Percentiles rank a stretch among this genome's conserved stretches.
Evolutionary conservation across 2,888 invertebrate species (phyloP).

Genomic region (Polydrusus pterygomalis): DNA sequence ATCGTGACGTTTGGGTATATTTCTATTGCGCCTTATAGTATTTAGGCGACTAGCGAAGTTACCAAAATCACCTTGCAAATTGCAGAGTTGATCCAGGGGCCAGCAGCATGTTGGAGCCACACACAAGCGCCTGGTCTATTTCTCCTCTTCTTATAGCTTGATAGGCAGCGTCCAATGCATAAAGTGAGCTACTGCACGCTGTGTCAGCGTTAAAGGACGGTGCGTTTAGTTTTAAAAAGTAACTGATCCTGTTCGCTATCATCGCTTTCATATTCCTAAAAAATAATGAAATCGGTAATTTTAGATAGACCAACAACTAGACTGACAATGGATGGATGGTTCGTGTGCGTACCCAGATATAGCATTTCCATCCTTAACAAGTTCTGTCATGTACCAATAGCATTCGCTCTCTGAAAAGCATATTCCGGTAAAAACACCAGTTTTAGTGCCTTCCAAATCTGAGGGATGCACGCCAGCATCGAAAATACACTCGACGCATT

Average conservation of each 20-base stretch:
- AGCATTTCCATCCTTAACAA: constrained; percentile 20
- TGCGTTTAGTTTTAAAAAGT: constrained; percentile 90
- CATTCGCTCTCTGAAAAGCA: constrained; percentile 87
- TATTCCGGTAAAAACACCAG: constrained; percentile 87
- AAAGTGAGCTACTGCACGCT: constrained; percentile 95
- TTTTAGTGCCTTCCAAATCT: constrained; percentile 81
- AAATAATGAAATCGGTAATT: constrained; percentile 10
- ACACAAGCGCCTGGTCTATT: constrained; percentile 93
- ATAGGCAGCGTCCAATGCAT: constrained; percentile 90
- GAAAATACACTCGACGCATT: constrained; percentile 76
- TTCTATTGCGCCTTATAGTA: background rate
- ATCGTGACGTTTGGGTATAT: background rate
- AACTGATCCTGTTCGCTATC: constrained; percentile 93
- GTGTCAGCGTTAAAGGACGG: constrained; percentile 93
- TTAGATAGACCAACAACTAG: too few species aligned
- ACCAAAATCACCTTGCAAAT: constrained; percentile 82
- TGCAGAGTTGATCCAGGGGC: constrained; percentile 92
- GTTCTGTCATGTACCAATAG: constrained; percentile 80
- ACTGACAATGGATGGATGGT: too few species aligned
- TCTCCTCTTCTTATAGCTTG: constrained; percentile 84
- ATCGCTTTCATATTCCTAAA: constrained; percentile 81
- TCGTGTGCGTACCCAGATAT: constrained; percentile 40
- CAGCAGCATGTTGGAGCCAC: constrained; percentile 88
- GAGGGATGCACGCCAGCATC: constrained; percentile 82
- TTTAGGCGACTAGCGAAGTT: too few species aligned